Conservation (phyloP, 2,797 vertebrate genomes). For the Leucoraja ocellata region DNA sequence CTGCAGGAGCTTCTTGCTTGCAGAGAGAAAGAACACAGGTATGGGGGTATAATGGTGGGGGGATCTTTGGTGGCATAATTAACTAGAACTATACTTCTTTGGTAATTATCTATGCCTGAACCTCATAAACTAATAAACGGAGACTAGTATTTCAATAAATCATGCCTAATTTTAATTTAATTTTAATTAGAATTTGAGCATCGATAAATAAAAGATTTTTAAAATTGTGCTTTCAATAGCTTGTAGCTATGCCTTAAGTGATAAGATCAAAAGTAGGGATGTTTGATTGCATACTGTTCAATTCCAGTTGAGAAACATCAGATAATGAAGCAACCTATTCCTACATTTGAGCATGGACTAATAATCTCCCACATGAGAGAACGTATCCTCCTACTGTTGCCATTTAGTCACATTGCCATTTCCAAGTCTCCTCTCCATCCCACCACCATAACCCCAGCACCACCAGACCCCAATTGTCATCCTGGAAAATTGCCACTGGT, state of each 20-base stretch:
- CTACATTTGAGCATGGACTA: no score
- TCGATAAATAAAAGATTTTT: not conserved
- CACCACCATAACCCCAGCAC: no score
- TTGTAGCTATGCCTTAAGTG: not conserved
- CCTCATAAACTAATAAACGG: not conserved
- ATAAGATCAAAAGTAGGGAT: no score
- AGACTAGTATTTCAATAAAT: not conserved
- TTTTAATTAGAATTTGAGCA: not conserved
- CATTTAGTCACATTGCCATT: no score
- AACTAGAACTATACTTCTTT: not conserved
- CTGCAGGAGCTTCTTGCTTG: conserved; percentile 77
- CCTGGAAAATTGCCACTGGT: no score
- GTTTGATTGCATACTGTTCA: no score
- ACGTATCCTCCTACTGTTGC: no score
- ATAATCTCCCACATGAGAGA: no score
- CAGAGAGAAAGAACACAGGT: conserved; percentile 85
- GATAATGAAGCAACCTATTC: no score
- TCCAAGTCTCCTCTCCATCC: no score
- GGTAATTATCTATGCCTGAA: not conserved
- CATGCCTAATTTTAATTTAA: not conserved
- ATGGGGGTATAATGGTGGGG: conserved; percentile 34
- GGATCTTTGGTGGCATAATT: not conserved
- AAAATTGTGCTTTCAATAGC: not conserved
- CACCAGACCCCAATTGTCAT: no score
- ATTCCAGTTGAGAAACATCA: no score